Conservation (phyloP, 1,140 invertebrate genomes). For the Eubasilissa regina region DNA sequence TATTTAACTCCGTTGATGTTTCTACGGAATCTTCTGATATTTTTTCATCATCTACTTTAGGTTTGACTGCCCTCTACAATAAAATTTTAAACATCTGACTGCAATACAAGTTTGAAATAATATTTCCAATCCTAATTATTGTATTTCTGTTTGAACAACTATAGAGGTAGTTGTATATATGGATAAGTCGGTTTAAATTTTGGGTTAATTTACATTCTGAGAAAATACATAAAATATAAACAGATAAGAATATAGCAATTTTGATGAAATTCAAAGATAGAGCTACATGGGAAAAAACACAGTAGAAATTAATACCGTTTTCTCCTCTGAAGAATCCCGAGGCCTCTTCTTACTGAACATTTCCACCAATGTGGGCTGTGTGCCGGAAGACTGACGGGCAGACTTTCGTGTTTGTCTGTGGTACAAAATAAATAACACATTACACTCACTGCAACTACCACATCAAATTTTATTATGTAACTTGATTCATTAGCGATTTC, state of each 20-base stretch:
- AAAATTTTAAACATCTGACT: too few relatives aligned
- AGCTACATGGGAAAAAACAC: neutral
- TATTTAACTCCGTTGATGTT: neutral
- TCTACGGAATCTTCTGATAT: neutral
- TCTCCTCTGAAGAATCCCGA: slow-evolving; percentile 16
- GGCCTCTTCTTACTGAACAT: slow-evolving; percentile 55
- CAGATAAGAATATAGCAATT: too few relatives aligned
- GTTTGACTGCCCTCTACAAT: slow-evolving; percentile 37
- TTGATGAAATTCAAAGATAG: neutral
- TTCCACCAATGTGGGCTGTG: slow-evolving; percentile 49
- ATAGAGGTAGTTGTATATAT: too few relatives aligned
- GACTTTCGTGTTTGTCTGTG: slow-evolving; percentile 29
- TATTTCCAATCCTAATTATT: too few relatives aligned
- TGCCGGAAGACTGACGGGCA: slow-evolving; percentile 21
- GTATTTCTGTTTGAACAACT: too few relatives aligned
- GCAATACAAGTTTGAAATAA: too few relatives aligned
- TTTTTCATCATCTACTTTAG: slow-evolving; percentile 21
- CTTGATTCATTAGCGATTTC: too few relatives aligned
- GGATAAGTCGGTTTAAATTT: neutral
- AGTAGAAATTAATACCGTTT: neutral
- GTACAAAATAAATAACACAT: too few relatives aligned
- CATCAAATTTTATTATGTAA: too few relatives aligned
- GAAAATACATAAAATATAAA: too few relatives aligned
- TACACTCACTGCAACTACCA: too few relatives aligned
- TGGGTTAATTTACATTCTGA: too few relatives aligned